Evolutionary conservation across 53 echinoderm and acorn worm genomes (phyloP), one percentile per base, ranked within the genome.

Genomic region (Paracentrotus lividus): DNA sequence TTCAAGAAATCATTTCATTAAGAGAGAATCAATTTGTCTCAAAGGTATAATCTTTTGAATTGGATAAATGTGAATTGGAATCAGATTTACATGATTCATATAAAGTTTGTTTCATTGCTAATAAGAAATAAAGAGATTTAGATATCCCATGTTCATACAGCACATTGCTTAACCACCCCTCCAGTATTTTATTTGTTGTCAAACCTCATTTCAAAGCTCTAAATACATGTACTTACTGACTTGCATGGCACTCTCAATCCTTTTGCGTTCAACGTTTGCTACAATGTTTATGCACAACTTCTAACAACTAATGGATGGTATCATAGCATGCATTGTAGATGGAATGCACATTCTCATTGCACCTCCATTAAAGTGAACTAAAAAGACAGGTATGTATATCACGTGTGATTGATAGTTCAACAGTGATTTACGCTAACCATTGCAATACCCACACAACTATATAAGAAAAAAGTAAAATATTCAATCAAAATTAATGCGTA

Each of bases 321-420:
- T 47, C 81, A 81, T 47, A 81, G 81, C 81, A 81, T 81, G 81
- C 47, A 24, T 47, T 45, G 47, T 81, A 26, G 47, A 81, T 47
- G 7, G 2, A 81, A 34, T 24, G 47, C 81, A 81, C 47, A 14
- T 81, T 81, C 27, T 9, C 26, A 45, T 9, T n/a, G 3, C 44
- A 27, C n/a, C 47, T 81, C 24, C 49, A 8, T 67, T 32, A 67
- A 67, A 81, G 4, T n/a, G 26, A 45, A 45, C n/a, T 45, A n/a
- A 16, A 45, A 47, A 38, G 31, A 43, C 43, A 77, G 42, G 81
- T 81, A 81, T 47, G 81, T 81, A 81, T 47, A n/a, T 26, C 27
- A 43, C 9, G 21, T 81, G 26, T 26, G 47, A 20, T 76, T 40
- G 2, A 64, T 10, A 64, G 31, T n/a, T n/a, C n/a, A n/a, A n/a